phyloP scores from a whole-genome alignment of 2,113 vertebrate genomes.

The Perccottus glenii region DNA sequence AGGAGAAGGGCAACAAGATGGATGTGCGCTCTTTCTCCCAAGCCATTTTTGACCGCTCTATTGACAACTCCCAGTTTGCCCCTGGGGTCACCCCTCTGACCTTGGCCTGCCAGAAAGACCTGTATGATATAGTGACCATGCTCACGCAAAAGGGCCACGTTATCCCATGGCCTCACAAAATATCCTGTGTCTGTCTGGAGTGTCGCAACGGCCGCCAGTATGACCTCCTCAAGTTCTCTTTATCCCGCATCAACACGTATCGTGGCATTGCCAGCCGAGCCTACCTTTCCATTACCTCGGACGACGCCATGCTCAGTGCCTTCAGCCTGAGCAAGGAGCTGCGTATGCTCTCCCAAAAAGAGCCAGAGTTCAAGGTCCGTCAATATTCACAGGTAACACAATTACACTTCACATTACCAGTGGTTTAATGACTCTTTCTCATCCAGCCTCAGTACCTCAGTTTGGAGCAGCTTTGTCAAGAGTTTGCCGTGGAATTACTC shows the following conservation, averaged over 20 bases:
- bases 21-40: slow-evolving; percentile 89
- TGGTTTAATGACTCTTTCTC: not conserved
- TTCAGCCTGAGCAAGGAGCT: slow-evolving; percentile 89
- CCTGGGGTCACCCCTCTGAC: slow-evolving; percentile 90
- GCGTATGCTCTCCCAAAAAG: slow-evolving; percentile 85
- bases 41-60: slow-evolving; percentile 89
- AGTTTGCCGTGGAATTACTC: slow-evolving; percentile 89
- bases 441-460: slow-evolving; percentile 84
- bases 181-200: slow-evolving; percentile 89
- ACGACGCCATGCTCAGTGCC: slow-evolving; percentile 87
- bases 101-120: slow-evolving; percentile 90
- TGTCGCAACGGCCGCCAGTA: slow-evolving; percentile 88
- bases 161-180: slow-evolving; percentile 86
- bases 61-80: slow-evolving; percentile 89
- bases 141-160: slow-evolving; percentile 86
- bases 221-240: slow-evolving; percentile 90
- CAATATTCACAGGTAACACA: not conserved
- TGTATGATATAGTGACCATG: slow-evolving; percentile 89
- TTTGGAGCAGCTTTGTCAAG: slow-evolving; percentile 86
- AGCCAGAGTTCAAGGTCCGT: slow-evolving; percentile 91
- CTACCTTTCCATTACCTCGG: slow-evolving; percentile 86
- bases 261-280: slow-evolving; percentile 88
- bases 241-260: slow-evolving; percentile 93
- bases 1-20: slow-evolving; percentile 90
- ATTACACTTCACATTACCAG: not conserved